phyloP scores from a whole-genome alignment of 2,888 invertebrate genomes.

The Molanna angustata region DNA sequence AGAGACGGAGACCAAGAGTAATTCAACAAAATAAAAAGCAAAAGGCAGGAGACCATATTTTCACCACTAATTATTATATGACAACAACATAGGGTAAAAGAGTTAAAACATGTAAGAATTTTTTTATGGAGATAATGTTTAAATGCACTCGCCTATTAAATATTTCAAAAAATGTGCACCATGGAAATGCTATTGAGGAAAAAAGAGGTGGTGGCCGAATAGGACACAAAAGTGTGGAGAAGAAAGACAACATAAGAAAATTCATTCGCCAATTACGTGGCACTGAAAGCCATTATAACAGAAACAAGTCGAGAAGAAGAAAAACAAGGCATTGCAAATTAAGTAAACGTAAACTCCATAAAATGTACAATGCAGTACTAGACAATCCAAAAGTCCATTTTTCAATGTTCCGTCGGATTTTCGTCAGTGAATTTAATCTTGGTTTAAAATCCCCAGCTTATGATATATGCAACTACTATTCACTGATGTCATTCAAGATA shows the following conservation, averaged over 20 bases:
- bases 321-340: constrained; percentile 33
- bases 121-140: too few species aligned
- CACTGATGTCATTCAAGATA: not conserved
- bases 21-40: too few species aligned
- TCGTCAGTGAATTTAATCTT: too few species aligned
- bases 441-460: constrained; percentile 35
- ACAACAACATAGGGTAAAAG: too few species aligned
- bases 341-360: constrained; percentile 33
- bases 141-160: too few species aligned
- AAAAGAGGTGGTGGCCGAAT: too few species aligned
- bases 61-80: too few species aligned
- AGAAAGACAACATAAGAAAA: constrained; percentile 33
- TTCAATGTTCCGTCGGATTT: constrained; percentile 33
- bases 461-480: constrained; percentile 34
- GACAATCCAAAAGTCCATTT: constrained; percentile 31
- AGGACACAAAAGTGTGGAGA: constrained; percentile 29
- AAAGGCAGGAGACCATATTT: too few species aligned
- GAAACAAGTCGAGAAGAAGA: constrained; percentile 34
- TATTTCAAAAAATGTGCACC: too few species aligned
- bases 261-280: constrained; percentile 34
- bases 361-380: constrained; percentile 35
- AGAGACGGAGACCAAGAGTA: too few species aligned
- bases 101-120: too few species aligned
- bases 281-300: constrained; percentile 36
- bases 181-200: too few species aligned